A percentile compares a stretch with the other conserved stretches of the same genome.
Evolutionary conservation across 2,888 invertebrate species (phyloP).

Genomic region (Lottia scabra): DNA sequence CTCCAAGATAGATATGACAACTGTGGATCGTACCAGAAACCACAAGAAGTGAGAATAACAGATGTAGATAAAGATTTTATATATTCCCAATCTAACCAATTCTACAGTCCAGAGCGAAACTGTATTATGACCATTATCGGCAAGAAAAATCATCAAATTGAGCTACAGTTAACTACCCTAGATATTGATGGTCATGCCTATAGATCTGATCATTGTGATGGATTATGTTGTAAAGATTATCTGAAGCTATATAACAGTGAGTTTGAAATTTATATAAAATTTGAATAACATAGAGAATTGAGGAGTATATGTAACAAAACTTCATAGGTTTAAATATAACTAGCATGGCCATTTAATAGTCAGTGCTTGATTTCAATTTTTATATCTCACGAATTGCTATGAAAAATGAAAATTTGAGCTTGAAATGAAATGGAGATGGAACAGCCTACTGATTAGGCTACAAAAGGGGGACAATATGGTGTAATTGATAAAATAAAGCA

Average conservation of each 20-base stretch:
- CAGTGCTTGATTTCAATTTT: too few species aligned
- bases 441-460: too few species aligned
- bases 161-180: constrained; percentile 29
- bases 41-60: constrained; percentile 26
- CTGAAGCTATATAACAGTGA: constrained; percentile 45
- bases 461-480: too few species aligned
- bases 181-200: constrained; percentile 35
- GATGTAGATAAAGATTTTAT: constrained; percentile 28
- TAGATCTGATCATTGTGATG: constrained; percentile 25
- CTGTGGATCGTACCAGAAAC: constrained; percentile 31
- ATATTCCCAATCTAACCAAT: constrained; percentile 32
- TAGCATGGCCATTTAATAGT: too few species aligned
- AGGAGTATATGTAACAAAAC: too few species aligned
- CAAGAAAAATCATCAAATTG: constrained; percentile 38
- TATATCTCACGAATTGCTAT: too few species aligned
- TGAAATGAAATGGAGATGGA: too few species aligned
- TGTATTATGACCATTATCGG: constrained; percentile 45
- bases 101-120: constrained; percentile 33
- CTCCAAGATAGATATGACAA: constrained; percentile 33
- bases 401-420: too few species aligned
- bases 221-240: constrained; percentile 39
- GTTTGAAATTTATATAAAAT: too few species aligned
- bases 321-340: too few species aligned
- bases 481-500: too few species aligned
- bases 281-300: too few species aligned